These are phyloP conservation scores for Papilio xuthus DNA, from an alignment of 1,140 invertebrate species.

Conservation along the genomic window DNA sequence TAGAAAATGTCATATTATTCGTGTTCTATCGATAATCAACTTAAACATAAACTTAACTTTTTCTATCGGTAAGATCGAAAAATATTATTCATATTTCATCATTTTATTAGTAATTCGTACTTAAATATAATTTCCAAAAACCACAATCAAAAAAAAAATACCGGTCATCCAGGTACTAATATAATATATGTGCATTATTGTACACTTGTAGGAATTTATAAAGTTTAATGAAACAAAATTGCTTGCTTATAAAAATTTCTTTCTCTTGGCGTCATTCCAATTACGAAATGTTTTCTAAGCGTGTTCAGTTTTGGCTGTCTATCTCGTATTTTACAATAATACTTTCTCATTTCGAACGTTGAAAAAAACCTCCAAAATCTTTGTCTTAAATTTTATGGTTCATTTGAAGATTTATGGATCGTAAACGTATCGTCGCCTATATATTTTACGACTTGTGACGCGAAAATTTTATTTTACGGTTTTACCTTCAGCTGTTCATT, in stretches of 20 bases:
- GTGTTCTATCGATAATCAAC: no score
- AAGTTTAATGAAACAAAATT: constrained; percentile 15
- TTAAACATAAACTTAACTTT: no score
- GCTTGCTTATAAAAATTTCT: constrained; percentile 28
- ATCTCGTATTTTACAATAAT: constrained; percentile 25
- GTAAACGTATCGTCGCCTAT: constrained; percentile 33
- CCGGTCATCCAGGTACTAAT: no score
- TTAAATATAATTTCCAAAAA: no score
- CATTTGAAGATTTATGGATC: constrained; percentile 35
- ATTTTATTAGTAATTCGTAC: no score
- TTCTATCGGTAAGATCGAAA: no score
- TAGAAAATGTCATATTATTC: no score
- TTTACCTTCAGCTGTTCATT: constrained; percentile 31
- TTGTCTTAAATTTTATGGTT: constrained; percentile 37
- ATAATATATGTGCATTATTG: not conserved
- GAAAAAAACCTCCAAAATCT: constrained; percentile 12
- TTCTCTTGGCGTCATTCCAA: constrained; percentile 25
- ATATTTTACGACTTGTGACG: constrained; percentile 35
- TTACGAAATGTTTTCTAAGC: constrained; percentile 28
- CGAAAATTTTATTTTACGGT: constrained; percentile 31
- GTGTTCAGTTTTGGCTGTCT: constrained; percentile 2
- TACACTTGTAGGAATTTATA: not conserved
- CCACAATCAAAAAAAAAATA: no score
- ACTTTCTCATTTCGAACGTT: constrained; percentile 18
- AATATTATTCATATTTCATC: no score